Evolutionary conservation across 2,797 vertebrate species (phyloP), one percentile per base, ranked within the genome.

Genomic region (Gadopsis marmoratus): DNA sequence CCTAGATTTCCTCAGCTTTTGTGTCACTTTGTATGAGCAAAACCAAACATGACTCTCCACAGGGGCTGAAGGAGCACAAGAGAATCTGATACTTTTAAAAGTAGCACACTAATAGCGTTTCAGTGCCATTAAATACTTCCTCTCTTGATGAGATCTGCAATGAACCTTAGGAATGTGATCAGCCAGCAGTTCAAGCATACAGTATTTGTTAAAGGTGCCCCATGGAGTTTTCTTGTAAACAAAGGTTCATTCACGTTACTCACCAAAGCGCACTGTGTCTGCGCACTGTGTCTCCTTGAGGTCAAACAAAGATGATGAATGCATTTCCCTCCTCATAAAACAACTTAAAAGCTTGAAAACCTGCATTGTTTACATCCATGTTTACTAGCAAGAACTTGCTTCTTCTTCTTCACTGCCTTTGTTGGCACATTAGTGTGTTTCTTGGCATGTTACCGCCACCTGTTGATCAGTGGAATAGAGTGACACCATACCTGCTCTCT

Each of bases 401-500:
- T n/a, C 41, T 16, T 62, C 10, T 8, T 47, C 21, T 47, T 59
- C 4, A 4, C 37, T 67, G 39, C 7, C 7, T 66, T n/a, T 55
- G 47, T 31, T 54, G 48, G 45, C 0, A 3, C 13, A 21, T 63
- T 48, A 4, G 13, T 13, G 17, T 56, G 11, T 47, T 50, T 61
- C 33, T 29, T 63, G 29, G 31, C 41, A 14, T 47, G 29, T 35
- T 35, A 56, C 21, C 4, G 4, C 6, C 26, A 33, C 8, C 37
- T 43, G 0, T n/a, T 54, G 26, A 31, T 39, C 51, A 63, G 55
- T 45, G 37, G 4, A 47, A 39, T 2, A 54, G 1, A 16, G 29
- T 43, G 2, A 35, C 10, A 37, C 23, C 71, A 84, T 95, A 99
- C 98, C 95, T 99, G 94, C 97, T 99, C 84, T 99, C 95, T 82